Evolutionary conservation across 2,113 vertebrate species (phyloP), one percentile per base, ranked within the genome.

Genomic region (Chaetodon auriga): DNA sequence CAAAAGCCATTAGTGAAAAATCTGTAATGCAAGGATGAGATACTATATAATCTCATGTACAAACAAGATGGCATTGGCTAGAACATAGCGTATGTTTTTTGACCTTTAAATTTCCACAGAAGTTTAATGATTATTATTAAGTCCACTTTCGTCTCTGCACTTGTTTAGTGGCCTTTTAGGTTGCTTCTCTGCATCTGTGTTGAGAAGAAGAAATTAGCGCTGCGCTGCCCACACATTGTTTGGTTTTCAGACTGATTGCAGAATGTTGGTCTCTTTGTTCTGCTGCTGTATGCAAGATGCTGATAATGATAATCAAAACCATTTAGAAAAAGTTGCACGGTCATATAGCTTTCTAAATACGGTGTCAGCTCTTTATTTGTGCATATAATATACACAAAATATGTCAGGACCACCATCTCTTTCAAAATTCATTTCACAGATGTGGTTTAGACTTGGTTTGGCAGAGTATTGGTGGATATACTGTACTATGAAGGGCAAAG

Each of bases 201-300:
- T 41, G 43, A 30, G 15, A 60, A 66, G 19, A 69, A 54, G 63
- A 83, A 76, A 73, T 58, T 35, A 23, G 45, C 30, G 69, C 45
- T 60, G 23, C 57, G 3, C 7, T 65, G 68, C 45, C 60, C n/a
- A 61, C 19, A 13, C 0, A 0, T 60, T 38, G 49, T 41, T 68
- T 76, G 76, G 69, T 58, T 60, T 53, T 21, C 11, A 75, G 57
- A 69, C 7, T 79, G 64, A 80, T 57, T 72, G 41, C 35, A 58
- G 49, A 64, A 41, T 25, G 63, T 25, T 54, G 4, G 7, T 72
- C 3, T 49, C 25, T 57, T 57, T 1, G 10, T 41, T 51, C 51
- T 46, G 66, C n/a, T 75, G 55, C 30, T 66, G 60, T 53, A 38
- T 0, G 2, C 35, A 66, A 36, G 45, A 63, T 41, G 10, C 49